Conservation (phyloP, 2,888 invertebrate genomes). For the Gymnosoma rotundatum region DNA sequence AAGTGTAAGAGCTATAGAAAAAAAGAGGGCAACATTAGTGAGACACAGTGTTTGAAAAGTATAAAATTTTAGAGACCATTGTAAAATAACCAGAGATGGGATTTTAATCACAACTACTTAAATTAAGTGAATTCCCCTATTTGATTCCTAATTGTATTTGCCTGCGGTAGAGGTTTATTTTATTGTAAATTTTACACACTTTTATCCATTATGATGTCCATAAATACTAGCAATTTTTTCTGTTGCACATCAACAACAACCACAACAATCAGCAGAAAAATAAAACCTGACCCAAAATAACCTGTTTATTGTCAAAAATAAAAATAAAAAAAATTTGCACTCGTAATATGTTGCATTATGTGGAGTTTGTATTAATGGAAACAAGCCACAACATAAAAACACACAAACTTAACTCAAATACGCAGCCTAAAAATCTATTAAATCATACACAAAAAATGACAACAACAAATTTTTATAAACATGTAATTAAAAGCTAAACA, state of each 20-base stretch:
- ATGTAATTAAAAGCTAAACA: neutral
- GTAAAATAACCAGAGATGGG: too few relatives aligned
- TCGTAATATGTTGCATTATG: conserved; percentile 49
- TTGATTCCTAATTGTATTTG: neutral
- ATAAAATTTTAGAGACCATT: neutral
- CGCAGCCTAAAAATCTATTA: conserved; percentile 25
- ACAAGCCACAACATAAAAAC: conserved; percentile 6
- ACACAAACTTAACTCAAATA: conserved; percentile 12
- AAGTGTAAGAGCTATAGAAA: neutral
- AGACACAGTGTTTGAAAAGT: neutral
- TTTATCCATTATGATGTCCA: neutral
- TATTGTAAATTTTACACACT: neutral
- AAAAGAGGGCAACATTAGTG: neutral
- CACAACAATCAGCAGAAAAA: neutral
- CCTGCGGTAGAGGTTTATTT: neutral
- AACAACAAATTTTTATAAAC: neutral
- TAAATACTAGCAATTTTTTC: neutral
- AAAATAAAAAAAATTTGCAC: conserved; percentile 12
- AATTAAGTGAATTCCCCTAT: neutral
- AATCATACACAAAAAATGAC: neutral
- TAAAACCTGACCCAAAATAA: conserved; percentile 65
- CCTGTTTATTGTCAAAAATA: conserved; percentile 51
- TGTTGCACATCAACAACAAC: neutral
- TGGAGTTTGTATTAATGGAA: conserved; percentile 29
- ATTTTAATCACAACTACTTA: too few relatives aligned